Evolutionary conservation across 2,113 vertebrate species (phyloP).

Genomic region (Datnioides undecimradiatus): DNA sequence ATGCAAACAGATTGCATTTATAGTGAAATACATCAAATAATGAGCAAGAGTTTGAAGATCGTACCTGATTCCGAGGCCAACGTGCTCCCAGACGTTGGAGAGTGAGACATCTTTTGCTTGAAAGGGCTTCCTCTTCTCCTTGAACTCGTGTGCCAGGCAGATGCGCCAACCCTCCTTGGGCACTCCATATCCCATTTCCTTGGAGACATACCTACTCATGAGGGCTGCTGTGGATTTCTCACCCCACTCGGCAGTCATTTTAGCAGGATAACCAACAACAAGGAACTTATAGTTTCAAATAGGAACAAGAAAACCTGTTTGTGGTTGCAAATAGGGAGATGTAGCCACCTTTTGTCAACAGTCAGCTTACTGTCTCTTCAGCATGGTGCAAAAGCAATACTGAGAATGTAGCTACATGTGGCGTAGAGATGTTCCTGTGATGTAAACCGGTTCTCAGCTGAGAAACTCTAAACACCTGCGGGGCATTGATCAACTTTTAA

Average conservation of each 20-base stretch:
- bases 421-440: background rate
- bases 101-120: conserved; percentile 88
- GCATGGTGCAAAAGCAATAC: background rate
- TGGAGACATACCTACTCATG: conserved; percentile 87
- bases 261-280: background rate
- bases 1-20: background rate
- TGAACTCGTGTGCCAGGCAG: conserved; percentile 92
- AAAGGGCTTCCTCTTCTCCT: conserved; percentile 92
- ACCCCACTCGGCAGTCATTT: conserved; percentile 74
- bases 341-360: conserved; percentile 29
- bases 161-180: conserved; percentile 91
- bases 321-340: background rate
- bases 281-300: background rate
- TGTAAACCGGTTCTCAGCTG: conserved; percentile 22
- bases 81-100: conserved; percentile 85
- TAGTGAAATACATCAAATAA: background rate
- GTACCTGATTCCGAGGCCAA: conserved; percentile 91
- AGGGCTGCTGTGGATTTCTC: conserved; percentile 83
- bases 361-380: background rate
- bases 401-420: background rate
- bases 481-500: background rate
- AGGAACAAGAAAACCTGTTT: too few relatives aligned
- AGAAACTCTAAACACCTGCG: background rate
- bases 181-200: conserved; percentile 84
- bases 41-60: conserved; percentile 4